Evolutionary conservation across 2,888 invertebrate genomes (phyloP), one percentile per base, ranked within the genome.

Genomic region (Rhingia rostrata): DNA sequence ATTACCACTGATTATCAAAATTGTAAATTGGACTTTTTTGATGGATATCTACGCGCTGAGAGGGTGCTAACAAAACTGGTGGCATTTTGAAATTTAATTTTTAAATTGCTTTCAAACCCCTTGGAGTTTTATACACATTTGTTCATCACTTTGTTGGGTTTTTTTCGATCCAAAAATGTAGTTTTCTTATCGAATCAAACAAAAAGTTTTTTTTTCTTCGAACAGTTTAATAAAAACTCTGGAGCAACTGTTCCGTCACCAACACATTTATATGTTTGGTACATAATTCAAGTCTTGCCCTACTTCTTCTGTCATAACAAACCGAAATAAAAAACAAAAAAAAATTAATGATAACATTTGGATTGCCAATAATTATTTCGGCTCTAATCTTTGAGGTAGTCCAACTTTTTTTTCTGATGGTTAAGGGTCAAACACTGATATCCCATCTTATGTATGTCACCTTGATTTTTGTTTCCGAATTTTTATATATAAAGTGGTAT

Each of bases 361-460:
- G 53, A 66, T 32, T 41, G 35, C 1, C 9, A 61, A 10, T 30
- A 30, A 30, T 41, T 39, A 4, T 10, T 64, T 37, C 6, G 4
- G 37, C 37, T 51, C 35, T 66, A 43, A 53, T 66, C 66, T 33
- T 43, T 49, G 39, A 39, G 63, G 63, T 49, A 39, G n/a, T 39
- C 39, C 41, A 32, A 53, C 12, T 10, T 51, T 5, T 4, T 30
- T 6, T 22, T 22, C 22, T 22, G 22, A n/a, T 14, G 39, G 41
- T 6, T 53, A 41, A n/a, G 43, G 67, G 54, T 67, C 67, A 67
- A 2, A 10, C 10, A n/a, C 49, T 49, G 49, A 54, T 45, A 67
- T 54, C 43, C 54, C 43, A 43, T 67, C 7, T 43, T n/a, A 63
- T 53, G n/a, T 35, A 30, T 12, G 33, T 47, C 39, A 43, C 53